phyloP scores from a whole-genome alignment of 2,888 invertebrate genomes.

The Temnothorax unifasciatus region DNA sequence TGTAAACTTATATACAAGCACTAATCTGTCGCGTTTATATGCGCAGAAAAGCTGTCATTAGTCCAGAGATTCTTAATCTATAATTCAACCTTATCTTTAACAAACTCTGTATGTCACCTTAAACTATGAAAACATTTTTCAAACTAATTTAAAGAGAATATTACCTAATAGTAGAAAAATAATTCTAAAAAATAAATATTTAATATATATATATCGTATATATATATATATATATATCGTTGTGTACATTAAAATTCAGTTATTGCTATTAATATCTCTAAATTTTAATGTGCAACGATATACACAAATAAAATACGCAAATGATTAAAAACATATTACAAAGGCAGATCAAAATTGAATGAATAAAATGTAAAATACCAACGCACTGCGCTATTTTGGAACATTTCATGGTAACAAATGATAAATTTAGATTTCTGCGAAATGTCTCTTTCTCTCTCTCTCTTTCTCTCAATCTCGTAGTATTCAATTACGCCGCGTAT shows the following conservation, averaged over 20 bases:
- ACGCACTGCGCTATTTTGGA: neutral
- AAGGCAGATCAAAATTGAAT: neutral
- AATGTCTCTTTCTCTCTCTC: neutral
- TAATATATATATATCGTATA: too few relatives aligned
- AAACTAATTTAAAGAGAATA: neutral
- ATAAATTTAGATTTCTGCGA: slow-evolving; percentile 39
- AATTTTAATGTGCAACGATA: neutral
- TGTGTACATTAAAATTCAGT: too few relatives aligned
- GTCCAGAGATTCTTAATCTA: neutral
- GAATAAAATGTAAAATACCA: neutral
- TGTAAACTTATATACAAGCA: neutral
- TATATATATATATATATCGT: too few relatives aligned
- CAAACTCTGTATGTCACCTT: neutral
- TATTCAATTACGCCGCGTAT: slow-evolving; percentile 21
- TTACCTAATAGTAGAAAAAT: neutral
- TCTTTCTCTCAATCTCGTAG: neutral
- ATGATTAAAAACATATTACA: neutral
- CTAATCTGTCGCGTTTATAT: neutral
- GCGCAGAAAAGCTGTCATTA: neutral
- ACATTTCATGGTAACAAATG: slow-evolving; percentile 11
- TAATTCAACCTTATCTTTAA: neutral
- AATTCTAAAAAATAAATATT: neutral
- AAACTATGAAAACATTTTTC: neutral
- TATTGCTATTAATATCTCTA: neutral
- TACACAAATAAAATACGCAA: neutral